Conservation (phyloP, 1,140 invertebrate species). For the Nomia melanderi region DNA sequence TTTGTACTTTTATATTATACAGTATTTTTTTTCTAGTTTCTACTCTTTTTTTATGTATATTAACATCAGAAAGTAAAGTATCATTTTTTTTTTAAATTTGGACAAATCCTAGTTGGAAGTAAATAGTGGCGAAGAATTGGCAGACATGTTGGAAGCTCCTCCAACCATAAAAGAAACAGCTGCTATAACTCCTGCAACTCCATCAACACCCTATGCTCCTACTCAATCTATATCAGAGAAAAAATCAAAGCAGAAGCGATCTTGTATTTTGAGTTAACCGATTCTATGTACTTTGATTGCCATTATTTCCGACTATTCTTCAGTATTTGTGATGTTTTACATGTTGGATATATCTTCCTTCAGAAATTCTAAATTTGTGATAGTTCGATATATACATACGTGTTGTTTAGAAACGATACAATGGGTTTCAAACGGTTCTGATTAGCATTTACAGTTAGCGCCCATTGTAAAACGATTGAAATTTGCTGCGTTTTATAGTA, state of each 20-base stretch:
- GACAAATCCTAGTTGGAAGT: constrained; percentile 74
- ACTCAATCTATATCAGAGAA: constrained; percentile 72
- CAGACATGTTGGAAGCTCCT: constrained; percentile 78
- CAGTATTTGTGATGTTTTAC: constrained; percentile 46
- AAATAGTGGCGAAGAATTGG: constrained; percentile 77
- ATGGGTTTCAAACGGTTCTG: constrained; percentile 46
- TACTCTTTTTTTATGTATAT: neutral
- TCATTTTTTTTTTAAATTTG: constrained; percentile 56
- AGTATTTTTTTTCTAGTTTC: constrained; percentile 4
- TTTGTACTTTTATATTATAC: neutral
- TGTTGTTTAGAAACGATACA: constrained; percentile 43
- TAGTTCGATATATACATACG: constrained; percentile 55
- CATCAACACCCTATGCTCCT: constrained; percentile 74
- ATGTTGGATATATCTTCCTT: constrained; percentile 56
- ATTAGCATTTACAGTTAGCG: constrained; percentile 49
- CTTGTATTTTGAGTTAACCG: constrained; percentile 78
- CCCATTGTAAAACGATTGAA: constrained; percentile 43
- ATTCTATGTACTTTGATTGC: constrained; percentile 48
- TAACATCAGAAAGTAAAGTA: constrained; percentile 29
- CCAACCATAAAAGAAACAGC: constrained; percentile 74
- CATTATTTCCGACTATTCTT: constrained; percentile 51
- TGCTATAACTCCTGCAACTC: constrained; percentile 74
- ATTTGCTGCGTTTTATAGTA: constrained; percentile 36
- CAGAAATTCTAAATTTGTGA: constrained; percentile 63
- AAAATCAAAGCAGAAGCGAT: constrained; percentile 77